Conservation (phyloP, 2,113 vertebrate genomes). For the Gallinago jamesoni region DNA sequence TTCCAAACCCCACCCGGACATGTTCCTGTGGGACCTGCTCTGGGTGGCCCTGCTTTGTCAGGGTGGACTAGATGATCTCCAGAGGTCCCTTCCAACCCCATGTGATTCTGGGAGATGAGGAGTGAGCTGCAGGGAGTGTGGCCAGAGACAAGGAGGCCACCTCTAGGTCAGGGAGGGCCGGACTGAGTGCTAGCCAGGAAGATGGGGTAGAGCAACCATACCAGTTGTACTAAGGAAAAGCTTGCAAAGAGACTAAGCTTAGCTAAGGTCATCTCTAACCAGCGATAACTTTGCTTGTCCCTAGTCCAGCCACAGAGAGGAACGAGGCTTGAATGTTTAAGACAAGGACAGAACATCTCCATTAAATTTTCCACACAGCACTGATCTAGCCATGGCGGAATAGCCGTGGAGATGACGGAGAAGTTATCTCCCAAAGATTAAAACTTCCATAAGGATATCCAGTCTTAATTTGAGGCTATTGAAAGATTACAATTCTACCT, state of each 20-base stretch:
- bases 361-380: background rate
- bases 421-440: background rate
- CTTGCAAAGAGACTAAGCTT: background rate
- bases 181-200: background rate
- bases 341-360: background rate
- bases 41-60: no score
- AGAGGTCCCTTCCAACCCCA: no score
- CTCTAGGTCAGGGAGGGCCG: background rate
- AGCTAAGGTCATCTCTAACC: background rate
- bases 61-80: no score
- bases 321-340: background rate
- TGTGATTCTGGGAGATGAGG: background rate
- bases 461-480: background rate
- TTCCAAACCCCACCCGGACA: no score
- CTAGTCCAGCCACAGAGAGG: background rate
- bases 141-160: background rate
- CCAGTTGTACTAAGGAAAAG: background rate
- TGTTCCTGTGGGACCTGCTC: no score
- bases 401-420: background rate
- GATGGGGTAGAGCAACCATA: background rate
- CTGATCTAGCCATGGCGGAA: background rate
- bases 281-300: background rate
- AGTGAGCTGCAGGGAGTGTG: fast-evolving
- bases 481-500: background rate
- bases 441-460: background rate